Evolutionary conservation across 2,888 invertebrate genomes (phyloP).

Genomic region (Callosobruchus maculatus): DNA sequence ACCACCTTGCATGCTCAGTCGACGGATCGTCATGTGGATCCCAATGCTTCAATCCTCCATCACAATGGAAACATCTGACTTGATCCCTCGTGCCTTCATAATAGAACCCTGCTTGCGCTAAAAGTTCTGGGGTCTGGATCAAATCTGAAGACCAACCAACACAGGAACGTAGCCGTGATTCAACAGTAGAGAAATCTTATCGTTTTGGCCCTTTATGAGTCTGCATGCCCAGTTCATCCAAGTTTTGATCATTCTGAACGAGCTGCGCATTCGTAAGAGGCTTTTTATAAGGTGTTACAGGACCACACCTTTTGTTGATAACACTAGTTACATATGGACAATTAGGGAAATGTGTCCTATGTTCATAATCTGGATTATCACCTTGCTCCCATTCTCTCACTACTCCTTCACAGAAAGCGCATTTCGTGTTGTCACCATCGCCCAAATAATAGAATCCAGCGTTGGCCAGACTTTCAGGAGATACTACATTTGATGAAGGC

Average conservation of each 20-base stretch:
- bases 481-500: conserved; percentile 62
- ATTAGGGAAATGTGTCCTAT: conserved; percentile 59
- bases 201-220: conserved; percentile 60
- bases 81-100: conserved; percentile 72
- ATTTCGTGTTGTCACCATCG: conserved; percentile 68
- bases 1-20: conserved; percentile 93
- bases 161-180: conserved; percentile 68
- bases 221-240: conserved; percentile 60
- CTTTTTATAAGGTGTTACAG: conserved; percentile 8
- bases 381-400: conserved; percentile 65
- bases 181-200: conserved; percentile 64
- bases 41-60: conserved; percentile 89
- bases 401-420: conserved; percentile 77
- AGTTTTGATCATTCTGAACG: conserved; percentile 45
- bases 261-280: conserved; percentile 29
- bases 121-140: conserved; percentile 69
- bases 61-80: conserved; percentile 92
- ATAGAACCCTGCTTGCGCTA: conserved; percentile 88
- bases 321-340: conserved; percentile 55
- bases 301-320: conserved; percentile 41
- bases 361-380: conserved; percentile 66
- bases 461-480: conserved; percentile 69
- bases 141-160: conserved; percentile 72
- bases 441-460: conserved; percentile 84
- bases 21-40: conserved; percentile 86